phyloP scores from a whole-genome alignment of 2,888 invertebrate genomes.

The Protodeltote pygarga region DNA sequence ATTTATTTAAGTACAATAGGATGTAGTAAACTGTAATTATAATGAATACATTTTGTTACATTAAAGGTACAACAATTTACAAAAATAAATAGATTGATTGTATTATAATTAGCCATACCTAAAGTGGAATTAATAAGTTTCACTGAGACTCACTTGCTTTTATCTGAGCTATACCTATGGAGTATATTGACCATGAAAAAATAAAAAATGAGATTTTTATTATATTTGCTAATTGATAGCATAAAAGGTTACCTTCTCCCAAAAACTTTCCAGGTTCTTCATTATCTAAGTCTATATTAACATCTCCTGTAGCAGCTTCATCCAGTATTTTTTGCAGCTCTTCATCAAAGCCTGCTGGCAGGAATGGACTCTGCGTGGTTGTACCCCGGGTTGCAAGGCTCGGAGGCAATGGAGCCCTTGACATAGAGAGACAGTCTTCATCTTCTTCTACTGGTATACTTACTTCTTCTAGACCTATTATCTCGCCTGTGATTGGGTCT shows the following conservation, averaged over 20 bases:
- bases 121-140: no score
- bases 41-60: no score
- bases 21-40: no score
- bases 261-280: slow-evolving; percentile 79
- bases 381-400: slow-evolving; percentile 91
- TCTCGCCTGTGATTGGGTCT: slow-evolving; percentile 92
- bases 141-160: no score
- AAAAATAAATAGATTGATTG: no score
- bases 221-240: no score
- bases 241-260: slow-evolving; percentile 73
- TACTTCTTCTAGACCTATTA: slow-evolving; percentile 88
- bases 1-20: no score
- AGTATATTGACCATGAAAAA: no score
- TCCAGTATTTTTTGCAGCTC: slow-evolving; percentile 80
- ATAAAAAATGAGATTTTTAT: no score
- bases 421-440: slow-evolving; percentile 89
- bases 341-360: slow-evolving; percentile 93
- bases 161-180: no score
- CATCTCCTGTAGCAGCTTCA: slow-evolving; percentile 67
- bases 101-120: no score
- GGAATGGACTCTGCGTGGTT: slow-evolving; percentile 93
- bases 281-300: slow-evolving; percentile 75
- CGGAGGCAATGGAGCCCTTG: slow-evolving; percentile 91
- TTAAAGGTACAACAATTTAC: no score
- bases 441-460: slow-evolving; percentile 78